Evolutionary conservation across 2,113 vertebrate genomes (phyloP).

Genomic region (Pedionomus torquatus): DNA sequence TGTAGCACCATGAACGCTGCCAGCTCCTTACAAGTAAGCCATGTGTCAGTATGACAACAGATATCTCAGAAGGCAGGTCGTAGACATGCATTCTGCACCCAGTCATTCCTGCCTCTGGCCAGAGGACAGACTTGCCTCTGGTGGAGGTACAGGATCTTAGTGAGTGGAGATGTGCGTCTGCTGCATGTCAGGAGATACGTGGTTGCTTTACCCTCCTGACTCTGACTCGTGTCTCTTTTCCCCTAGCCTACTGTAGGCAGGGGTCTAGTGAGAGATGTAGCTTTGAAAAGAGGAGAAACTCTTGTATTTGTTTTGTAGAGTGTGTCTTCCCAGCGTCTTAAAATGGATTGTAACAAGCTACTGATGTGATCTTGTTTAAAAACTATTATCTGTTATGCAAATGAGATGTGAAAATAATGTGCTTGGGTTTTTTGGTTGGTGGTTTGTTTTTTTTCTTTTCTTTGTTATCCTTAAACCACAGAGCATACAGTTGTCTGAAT

Average conservation of each 20-base stretch:
- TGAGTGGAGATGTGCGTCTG: neutral
- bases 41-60: neutral
- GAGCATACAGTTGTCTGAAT: neutral
- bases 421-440: neutral
- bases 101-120: neutral
- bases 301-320: neutral
- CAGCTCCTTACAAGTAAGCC: neutral
- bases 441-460: neutral
- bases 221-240: neutral
- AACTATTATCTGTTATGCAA: neutral
- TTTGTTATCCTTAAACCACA: neutral
- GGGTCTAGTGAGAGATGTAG: neutral
- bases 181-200: neutral
- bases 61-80: neutral
- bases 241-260: too few species aligned
- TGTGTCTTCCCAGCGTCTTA: neutral
- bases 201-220: neutral
- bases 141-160: neutral
- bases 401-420: neutral
- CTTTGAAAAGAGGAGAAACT: too few species aligned
- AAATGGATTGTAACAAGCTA: neutral
- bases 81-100: neutral
- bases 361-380: neutral
- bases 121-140: neutral
- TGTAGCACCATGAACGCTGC: neutral